Conservation (phyloP, 1,140 invertebrate species). For the Drosophila neocordata region DNA sequence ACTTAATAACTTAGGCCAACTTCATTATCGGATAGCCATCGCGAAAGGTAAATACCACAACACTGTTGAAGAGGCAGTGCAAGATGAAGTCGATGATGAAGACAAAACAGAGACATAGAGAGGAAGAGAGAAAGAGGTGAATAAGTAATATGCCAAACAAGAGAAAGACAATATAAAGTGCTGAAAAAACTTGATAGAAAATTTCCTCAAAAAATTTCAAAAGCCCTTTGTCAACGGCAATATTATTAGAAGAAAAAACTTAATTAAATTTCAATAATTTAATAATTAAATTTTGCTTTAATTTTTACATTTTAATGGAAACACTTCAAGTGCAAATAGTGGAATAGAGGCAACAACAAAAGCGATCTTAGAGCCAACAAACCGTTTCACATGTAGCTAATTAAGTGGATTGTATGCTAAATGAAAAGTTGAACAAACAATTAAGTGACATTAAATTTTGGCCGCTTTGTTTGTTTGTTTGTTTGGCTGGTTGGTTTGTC, state of each 20-base stretch:
- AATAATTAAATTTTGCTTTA: no score
- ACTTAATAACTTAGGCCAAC: slow-evolving; percentile 71
- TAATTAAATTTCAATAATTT: no score
- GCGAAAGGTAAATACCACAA: slow-evolving; percentile 28
- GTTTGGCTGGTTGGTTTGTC: neutral
- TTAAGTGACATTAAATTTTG: neutral
- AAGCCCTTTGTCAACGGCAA: no score
- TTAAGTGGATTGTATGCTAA: neutral
- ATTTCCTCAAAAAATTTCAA: no score
- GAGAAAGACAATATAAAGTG: neutral
- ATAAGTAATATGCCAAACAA: neutral
- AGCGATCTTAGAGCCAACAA: neutral
- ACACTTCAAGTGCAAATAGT: neutral
- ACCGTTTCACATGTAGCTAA: neutral
- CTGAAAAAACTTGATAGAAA: no score
- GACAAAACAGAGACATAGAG: neutral
- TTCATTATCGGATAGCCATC: slow-evolving; percentile 63
- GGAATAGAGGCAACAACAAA: neutral
- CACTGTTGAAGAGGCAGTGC: neutral
- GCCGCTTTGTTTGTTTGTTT: neutral
- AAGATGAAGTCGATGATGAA: neutral
- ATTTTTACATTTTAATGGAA: no score
- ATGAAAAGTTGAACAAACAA: neutral
- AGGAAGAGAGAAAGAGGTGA: neutral
- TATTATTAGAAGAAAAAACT: no score